Conservation (phyloP, 2,113 vertebrate species). For the Pterophyllum scalare region DNA sequence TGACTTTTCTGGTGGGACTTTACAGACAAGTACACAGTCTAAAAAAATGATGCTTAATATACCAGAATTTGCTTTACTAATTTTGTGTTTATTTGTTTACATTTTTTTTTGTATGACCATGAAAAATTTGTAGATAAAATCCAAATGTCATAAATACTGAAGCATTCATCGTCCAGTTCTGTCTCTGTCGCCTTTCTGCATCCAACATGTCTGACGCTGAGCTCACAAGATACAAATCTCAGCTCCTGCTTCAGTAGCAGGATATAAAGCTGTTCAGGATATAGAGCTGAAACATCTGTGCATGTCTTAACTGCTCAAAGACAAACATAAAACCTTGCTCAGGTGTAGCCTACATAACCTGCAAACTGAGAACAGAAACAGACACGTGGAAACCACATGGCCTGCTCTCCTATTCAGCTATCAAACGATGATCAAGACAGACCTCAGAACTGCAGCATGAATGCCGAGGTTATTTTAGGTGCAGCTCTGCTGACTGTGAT, state of each 20-base stretch:
- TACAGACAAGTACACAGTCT: not conserved
- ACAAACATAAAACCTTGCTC: not conserved
- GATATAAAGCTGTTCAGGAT: not conserved
- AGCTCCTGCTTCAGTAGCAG: not conserved
- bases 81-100: not conserved
- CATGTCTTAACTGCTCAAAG: not conserved
- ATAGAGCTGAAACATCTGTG: not conserved
- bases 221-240: not conserved
- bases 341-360: not conserved
- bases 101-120: not conserved
- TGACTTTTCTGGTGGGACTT: no score
- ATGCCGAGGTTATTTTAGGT: not conserved
- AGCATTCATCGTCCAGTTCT: not conserved
- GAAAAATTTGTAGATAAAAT: not conserved
- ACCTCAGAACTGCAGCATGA: not conserved
- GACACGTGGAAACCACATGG: not conserved
- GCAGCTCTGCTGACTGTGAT: not conserved
- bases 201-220: not conserved
- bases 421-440: not conserved
- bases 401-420: not conserved
- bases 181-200: not conserved
- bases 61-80: not conserved
- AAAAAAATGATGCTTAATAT: not conserved
- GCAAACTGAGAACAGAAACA: not conserved
- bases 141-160: not conserved